Evolutionary conservation across 1,140 invertebrate genomes (phyloP).

Genomic region (Chrysopa pallens): DNA sequence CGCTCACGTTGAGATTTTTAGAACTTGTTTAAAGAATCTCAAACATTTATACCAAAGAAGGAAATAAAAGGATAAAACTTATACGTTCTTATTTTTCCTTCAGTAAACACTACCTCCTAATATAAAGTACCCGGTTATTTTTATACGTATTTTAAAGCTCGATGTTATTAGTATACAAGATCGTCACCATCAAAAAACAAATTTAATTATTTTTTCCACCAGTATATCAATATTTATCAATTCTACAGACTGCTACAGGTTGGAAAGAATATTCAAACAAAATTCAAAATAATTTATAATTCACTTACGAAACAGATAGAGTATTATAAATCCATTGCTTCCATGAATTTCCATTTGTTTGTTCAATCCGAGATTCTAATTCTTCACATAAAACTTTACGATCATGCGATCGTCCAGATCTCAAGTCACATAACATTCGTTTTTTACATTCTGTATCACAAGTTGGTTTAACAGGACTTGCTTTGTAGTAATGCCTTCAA

Average conservation of each 20-base stretch:
- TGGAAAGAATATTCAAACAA: no score
- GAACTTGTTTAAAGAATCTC: no score
- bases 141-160: slow-evolving; percentile 18
- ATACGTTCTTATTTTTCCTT: no score
- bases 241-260: slow-evolving; percentile 7
- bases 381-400: slow-evolving; percentile 62
- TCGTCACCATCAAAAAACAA: slow-evolving; percentile 15
- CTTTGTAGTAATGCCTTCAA: slow-evolving; percentile 70
- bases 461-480: slow-evolving; percentile 54
- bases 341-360: slow-evolving; percentile 53
- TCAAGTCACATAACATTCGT: slow-evolving; percentile 64
- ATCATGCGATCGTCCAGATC: slow-evolving; percentile 72
- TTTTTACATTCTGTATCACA: slow-evolving; percentile 74
- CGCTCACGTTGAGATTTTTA: no score
- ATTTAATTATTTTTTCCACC: slow-evolving; percentile 7
- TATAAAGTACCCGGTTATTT: background rate
- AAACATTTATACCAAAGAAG: no score
- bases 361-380: slow-evolving; percentile 60
- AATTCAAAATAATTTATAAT: slow-evolving; percentile 15
- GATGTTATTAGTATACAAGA: slow-evolving; percentile 22
- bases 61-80: no score
- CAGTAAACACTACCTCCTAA: no score
- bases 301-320: slow-evolving; percentile 66
- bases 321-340: slow-evolving; percentile 71
- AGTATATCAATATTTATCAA: slow-evolving; percentile 8